Evolutionary conservation across 2,797 vertebrate species (phyloP), one percentile per base, ranked within the genome.

Genomic region (Pseudopleuronectes americanus): DNA sequence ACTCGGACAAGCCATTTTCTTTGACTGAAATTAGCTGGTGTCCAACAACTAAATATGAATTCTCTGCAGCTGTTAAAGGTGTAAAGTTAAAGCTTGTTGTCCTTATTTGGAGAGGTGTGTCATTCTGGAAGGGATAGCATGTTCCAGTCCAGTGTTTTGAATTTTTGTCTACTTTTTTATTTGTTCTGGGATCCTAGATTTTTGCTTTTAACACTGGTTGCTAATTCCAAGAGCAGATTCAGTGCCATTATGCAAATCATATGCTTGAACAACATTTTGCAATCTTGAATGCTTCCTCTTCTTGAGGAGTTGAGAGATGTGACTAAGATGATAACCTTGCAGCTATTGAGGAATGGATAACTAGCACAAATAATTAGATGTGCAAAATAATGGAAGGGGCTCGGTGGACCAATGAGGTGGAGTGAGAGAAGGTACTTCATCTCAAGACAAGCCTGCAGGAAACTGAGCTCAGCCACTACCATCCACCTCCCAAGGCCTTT

Each of bases 401-500:
- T 58, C 33, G 47, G 16, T 72, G 57, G 76, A 76, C 85, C 89
- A 87, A 82, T 79, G 68, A 80, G 63, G 77, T 61, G 66, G 43
- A 64, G 79, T 75, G 69, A 81, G 75, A 83, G 77, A 88, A 77
- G 83, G 83, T 57, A 74, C 81, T 80, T 77, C 81, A 79, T 83
- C 85, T 90, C 66, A 84, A 90, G 89, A 84, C 81, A 71, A 69
- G 76, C 76, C 68, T 2, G 58, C 64, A 56, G 84, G 73, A 92
- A 90, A 89, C 81, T 68, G 90, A 92, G 87, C 74, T 82, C 58
- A 6, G 43, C 73, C 74, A 57, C 86, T 52, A 57, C 48, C 49
- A 80, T 65, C 64, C 78, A 85, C 85, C 89, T 88, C 90, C 90
- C 87, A 63, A 41, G 88, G 85, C 89, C 79, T 77, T 91, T 92